These are phyloP conservation scores for Dendrocincla fuliginosa DNA, from an alignment of 2,797 vertebrate species.

Conservation along the genomic window DNA sequence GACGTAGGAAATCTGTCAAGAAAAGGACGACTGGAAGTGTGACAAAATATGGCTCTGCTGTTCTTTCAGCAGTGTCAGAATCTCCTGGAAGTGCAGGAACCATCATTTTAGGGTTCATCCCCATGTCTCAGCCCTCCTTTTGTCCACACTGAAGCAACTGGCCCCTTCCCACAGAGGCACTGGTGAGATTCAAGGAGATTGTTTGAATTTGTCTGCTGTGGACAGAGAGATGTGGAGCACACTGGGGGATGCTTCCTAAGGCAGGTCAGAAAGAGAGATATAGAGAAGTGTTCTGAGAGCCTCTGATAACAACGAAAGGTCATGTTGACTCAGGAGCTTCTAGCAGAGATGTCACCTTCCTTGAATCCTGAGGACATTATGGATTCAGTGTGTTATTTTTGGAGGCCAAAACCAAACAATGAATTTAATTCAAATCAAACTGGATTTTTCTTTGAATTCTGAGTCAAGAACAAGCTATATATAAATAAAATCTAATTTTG, in stretches of 20 bases:
- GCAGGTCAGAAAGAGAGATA: not conserved
- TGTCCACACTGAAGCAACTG: not conserved
- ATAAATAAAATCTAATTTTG: not conserved
- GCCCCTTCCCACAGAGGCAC: not conserved
- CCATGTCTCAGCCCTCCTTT: not conserved
- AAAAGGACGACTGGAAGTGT: not conserved
- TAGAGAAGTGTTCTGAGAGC: not conserved
- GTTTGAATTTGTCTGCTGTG: not conserved
- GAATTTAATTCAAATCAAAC: not conserved
- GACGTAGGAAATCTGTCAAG: not conserved
- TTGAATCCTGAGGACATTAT: not conserved
- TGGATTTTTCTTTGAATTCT: not conserved
- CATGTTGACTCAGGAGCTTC: not conserved
- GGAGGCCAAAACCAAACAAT: not conserved
- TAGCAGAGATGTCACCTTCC: not conserved
- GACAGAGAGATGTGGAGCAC: not conserved
- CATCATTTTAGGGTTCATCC: not conserved
- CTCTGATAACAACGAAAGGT: not conserved
- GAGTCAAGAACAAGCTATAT: not conserved
- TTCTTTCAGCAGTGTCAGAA: not conserved
- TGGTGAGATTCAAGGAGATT: not conserved
- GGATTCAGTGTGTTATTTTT: not conserved
- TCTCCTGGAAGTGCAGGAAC: not conserved
- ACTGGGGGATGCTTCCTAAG: not conserved
- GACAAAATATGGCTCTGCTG: not conserved